Evolutionary conservation across 2,888 invertebrate genomes (phyloP).

Genomic region (Steinernema hermaphroditum): DNA sequence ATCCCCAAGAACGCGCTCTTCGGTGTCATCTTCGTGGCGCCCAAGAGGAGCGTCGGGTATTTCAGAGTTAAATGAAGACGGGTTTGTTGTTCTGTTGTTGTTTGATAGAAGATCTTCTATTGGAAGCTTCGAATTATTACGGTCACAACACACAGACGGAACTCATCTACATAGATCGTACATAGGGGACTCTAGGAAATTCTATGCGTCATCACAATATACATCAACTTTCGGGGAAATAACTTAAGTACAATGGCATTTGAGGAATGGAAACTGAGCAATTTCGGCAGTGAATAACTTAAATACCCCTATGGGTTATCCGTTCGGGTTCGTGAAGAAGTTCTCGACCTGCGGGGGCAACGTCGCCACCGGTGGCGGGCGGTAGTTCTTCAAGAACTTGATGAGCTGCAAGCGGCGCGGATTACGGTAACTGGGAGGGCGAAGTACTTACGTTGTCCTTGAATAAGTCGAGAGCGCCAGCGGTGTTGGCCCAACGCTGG

Average conservation of each 20-base stretch:
- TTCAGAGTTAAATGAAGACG: slow-evolving; percentile 12
- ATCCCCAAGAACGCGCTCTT: slow-evolving; percentile 4
- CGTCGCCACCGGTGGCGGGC: slow-evolving; percentile 60
- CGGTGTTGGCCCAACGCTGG: slow-evolving; percentile 66
- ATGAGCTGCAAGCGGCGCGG: slow-evolving; percentile 53
- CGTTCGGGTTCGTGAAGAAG: slow-evolving; percentile 52
- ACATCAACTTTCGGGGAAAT: slow-evolving; percentile 21
- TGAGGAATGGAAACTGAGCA: slow-evolving; percentile 26
- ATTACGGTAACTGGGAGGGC: slow-evolving; percentile 18
- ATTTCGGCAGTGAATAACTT: slow-evolving; percentile 9
- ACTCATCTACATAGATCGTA: slow-evolving; percentile 21
- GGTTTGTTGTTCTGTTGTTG: slow-evolving; percentile 19
- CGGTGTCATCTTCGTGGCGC: slow-evolving; percentile 11
- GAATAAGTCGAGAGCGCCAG: slow-evolving; percentile 64
- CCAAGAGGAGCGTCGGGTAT: slow-evolving; percentile 12
- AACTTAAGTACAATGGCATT: slow-evolving; percentile 27
- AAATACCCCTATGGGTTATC: slow-evolving; percentile 23
- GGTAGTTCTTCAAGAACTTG: slow-evolving; percentile 64
- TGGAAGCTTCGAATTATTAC: not conserved
- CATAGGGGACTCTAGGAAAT: slow-evolving; percentile 18
- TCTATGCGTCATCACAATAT: slow-evolving; percentile 31
- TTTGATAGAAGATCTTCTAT: slow-evolving; percentile 28
- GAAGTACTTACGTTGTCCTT: slow-evolving; percentile 62
- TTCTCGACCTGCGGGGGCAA: slow-evolving; percentile 66
- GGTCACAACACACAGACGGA: slow-evolving; percentile 7